phyloP scores from a whole-genome alignment of 2,113 vertebrate genomes.

The Hippocampus mohnikei region DNA sequence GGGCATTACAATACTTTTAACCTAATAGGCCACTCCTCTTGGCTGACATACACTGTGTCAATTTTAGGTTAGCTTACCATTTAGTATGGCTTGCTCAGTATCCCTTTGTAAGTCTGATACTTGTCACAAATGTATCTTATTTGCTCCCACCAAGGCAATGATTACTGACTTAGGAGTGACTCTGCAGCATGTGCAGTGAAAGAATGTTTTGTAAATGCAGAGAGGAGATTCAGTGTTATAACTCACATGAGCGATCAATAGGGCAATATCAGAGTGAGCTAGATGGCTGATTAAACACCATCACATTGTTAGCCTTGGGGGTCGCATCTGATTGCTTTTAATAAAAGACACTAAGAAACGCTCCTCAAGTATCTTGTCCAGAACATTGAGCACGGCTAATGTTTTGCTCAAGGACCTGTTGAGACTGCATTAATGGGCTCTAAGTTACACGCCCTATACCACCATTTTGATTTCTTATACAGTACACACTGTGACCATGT shows the following conservation, averaged over 20 bases:
- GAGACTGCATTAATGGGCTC: not conserved
- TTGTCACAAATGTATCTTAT: too few species aligned
- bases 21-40: too few species aligned
- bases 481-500: not conserved
- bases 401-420: constrained; percentile 3
- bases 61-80: too few species aligned
- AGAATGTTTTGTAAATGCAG: not conserved
- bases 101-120: too few species aligned
- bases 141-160: too few species aligned
- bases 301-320: not conserved
- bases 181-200: not conserved
- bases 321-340: constrained; percentile 3
- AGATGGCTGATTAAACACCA: constrained; percentile 1
- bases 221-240: not conserved
- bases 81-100: too few species aligned
- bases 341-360: not conserved
- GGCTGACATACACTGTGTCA: too few species aligned
- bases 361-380: not conserved
- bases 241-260: constrained; percentile 1
- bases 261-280: not conserved
- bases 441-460: not conserved
- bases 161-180: too few species aligned
- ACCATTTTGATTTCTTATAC: not conserved
- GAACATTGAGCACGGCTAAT: not conserved
- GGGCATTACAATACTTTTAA: too few species aligned